Evolutionary conservation across 2,888 invertebrate species (phyloP).

Genomic region (Coelogynopora nodosa): DNA sequence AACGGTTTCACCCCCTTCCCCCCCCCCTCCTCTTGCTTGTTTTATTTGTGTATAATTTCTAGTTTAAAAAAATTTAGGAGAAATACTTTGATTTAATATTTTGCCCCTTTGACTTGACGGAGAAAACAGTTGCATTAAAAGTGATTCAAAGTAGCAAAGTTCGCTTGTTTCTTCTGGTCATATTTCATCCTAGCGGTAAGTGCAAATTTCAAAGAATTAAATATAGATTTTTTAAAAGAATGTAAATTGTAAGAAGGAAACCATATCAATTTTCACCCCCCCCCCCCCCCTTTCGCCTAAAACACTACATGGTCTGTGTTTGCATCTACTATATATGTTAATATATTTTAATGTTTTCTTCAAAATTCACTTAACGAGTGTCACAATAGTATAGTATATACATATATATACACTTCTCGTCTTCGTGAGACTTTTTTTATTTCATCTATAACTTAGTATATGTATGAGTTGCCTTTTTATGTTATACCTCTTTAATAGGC

Average conservation of each 20-base stretch:
- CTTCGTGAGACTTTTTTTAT: too few relatives aligned
- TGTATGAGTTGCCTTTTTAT: too few relatives aligned
- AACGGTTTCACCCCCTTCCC: too few relatives aligned
- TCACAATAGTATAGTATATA: too few relatives aligned
- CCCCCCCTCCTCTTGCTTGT: background rate
- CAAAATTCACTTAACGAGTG: too few relatives aligned
- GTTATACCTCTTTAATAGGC: too few relatives aligned
- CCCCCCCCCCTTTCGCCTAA: too few relatives aligned
- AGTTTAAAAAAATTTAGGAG: background rate
- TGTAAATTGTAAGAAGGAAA: background rate
- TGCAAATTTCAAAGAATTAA: conserved; percentile 24
- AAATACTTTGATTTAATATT: background rate
- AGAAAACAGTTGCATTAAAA: conserved; percentile 11
- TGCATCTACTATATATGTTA: background rate
- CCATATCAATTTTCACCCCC: background rate
- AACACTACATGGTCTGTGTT: too few relatives aligned
- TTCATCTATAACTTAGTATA: too few relatives aligned
- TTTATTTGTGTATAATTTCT: background rate
- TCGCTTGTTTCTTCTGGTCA: conserved; percentile 18
- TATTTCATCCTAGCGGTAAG: conserved; percentile 27
- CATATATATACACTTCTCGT: too few relatives aligned
- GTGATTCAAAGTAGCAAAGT: conserved; percentile 4
- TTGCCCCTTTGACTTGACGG: background rate
- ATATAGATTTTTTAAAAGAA: conserved; percentile 17
- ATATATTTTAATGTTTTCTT: too few relatives aligned